Conservation (phyloP, 2,888 invertebrate species). For the Lamproptera curius region DNA sequence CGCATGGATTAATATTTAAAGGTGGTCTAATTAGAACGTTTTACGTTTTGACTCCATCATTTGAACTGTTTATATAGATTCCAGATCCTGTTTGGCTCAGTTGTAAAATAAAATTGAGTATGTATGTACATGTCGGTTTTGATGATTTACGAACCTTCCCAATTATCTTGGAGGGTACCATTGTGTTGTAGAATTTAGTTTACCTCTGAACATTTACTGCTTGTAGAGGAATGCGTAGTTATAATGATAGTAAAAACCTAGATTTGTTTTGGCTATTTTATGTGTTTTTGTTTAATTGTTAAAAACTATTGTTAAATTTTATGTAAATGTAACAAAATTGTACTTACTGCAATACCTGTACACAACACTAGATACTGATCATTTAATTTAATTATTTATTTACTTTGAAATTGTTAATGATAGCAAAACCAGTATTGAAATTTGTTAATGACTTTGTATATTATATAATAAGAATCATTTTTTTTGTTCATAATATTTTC, state of each 20-base stretch:
- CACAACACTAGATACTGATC: too few relatives aligned
- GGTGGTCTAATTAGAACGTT: too few relatives aligned
- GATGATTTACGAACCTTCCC: constrained; percentile 42
- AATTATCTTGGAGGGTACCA: constrained; percentile 50
- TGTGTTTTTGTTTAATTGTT: constrained; percentile 34
- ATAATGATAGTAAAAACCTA: constrained; percentile 34
- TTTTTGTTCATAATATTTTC: too few relatives aligned
- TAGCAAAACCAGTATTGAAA: background rate
- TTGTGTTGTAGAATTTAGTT: constrained; percentile 19
- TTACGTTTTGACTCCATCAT: too few relatives aligned
- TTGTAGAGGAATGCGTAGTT: constrained; percentile 44
- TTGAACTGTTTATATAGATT: too few relatives aligned
- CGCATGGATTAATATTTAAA: too few relatives aligned
- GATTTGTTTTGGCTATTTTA: constrained; percentile 73
- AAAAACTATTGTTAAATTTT: background rate
- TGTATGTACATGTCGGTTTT: constrained; percentile 23
- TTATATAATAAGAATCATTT: too few relatives aligned
- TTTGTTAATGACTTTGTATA: background rate
- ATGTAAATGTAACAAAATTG: background rate
- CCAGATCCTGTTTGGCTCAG: too few relatives aligned
- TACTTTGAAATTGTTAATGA: background rate
- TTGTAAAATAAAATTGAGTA: too few relatives aligned
- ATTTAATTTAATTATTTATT: too few relatives aligned
- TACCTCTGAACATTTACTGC: constrained; percentile 31
- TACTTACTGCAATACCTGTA: background rate